Evolutionary conservation across 1,140 invertebrate species (phyloP).

Genomic region (Drosophila bipectinata): DNA sequence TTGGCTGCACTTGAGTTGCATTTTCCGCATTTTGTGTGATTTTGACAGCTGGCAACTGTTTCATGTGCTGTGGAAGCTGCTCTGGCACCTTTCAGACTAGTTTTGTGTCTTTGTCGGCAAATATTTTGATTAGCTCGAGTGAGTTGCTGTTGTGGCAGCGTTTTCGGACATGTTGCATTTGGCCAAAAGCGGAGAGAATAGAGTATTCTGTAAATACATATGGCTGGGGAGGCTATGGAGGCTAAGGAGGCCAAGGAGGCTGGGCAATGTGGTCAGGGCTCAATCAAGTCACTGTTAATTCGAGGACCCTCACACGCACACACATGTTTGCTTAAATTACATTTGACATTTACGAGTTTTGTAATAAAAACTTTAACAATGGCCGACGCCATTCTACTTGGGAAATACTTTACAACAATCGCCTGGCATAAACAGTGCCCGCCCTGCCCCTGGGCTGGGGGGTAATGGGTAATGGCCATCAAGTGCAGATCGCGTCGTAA

Average conservation of each 20-base stretch:
- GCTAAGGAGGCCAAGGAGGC: not conserved
- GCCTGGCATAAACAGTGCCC: too few relatives aligned
- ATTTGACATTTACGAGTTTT: constrained; percentile 80
- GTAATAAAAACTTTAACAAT: constrained; percentile 83
- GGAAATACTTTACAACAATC: constrained; percentile 55
- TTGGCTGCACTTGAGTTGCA: constrained; percentile 37
- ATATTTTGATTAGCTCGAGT: constrained; percentile 77
- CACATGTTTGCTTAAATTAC: constrained; percentile 77
- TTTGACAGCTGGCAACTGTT: constrained; percentile 54
- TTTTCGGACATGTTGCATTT: constrained; percentile 71
- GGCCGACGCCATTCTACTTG: constrained; percentile 76
- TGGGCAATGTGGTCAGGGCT: constrained; percentile 71
- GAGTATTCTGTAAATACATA: constrained; percentile 28
- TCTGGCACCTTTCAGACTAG: constrained; percentile 67
- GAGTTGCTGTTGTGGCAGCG: constrained; percentile 58
- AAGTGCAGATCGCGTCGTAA: constrained; percentile 78
- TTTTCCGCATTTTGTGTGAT: constrained; percentile 49
- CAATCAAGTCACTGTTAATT: constrained; percentile 74
- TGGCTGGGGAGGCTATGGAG: not conserved
- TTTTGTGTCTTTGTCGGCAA: constrained; percentile 41
- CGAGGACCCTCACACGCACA: constrained; percentile 24
- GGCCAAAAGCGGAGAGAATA: constrained; percentile 30
- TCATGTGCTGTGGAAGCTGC: constrained; percentile 39
- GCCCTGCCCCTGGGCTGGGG: constrained; percentile 1
- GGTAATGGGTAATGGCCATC: constrained; percentile 77